Evolutionary conservation across 2,797 vertebrate genomes (phyloP), one percentile per base, ranked within the genome.

Genomic region (Pogonophryne albipinna): DNA sequence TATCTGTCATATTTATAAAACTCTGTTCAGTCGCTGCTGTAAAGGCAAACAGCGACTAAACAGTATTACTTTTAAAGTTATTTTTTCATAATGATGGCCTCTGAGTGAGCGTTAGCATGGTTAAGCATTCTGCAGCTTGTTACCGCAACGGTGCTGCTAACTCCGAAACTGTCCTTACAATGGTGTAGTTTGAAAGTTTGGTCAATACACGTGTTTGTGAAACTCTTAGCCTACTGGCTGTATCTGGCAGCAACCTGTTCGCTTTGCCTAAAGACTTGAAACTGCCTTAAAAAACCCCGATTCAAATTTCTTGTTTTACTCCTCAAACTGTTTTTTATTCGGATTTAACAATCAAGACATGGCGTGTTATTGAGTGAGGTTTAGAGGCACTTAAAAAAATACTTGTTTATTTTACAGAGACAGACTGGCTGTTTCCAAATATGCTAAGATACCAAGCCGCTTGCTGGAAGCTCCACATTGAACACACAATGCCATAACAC

Each of bases 201-300:
- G 7, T 19, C 55, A 60, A 59, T 27, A 46, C 1, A 3, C 7
- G 6, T 56, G 46, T 50, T 74, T 0, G 11, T 5, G 52, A 34
- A 45, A 4, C 2, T 27, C 27, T 51, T n/a, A n/a, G n/a, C n/a
- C n/a, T n/a, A 62, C 17, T 0, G 12, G 3, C 13, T 49, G 42
- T 16, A 27, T 6, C 17, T 3, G 10, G 19, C 16, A 38, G 34
- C 41, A 51, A 13, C 13, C 34, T 38, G 34, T 41, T 74, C 17
- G 49, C 27, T 74, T 52, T 12, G 13, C 62, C 44, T 38, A 23
- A 31, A 74, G 20, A 51, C 17, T 58, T n/a, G 27, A 59, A 67
- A 57, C 19, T 19, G 47, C 34, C 8, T 9, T 38, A 42, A 13
- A 20, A 20, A n/a, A 7, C 27, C 14, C 58, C 4, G 14, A 15